Conservation (phyloP, 2,797 vertebrate genomes). For the Helicolenus hilgendorfi region DNA sequence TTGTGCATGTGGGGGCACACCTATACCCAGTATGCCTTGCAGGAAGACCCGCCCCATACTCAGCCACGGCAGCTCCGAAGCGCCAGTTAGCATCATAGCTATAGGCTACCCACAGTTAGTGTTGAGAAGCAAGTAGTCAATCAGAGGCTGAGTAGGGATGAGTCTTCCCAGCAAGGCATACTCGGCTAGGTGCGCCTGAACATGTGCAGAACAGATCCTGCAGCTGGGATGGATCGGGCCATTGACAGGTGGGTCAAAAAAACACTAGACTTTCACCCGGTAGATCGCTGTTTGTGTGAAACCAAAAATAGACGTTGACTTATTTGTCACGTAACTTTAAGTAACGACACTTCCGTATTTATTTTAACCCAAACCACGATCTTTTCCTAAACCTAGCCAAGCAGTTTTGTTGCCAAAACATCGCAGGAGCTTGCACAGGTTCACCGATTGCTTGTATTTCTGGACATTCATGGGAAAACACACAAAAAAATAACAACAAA, state of each 20-base stretch:
- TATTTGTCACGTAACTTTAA: background rate
- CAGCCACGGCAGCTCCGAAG: too few species aligned
- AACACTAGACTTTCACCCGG: background rate
- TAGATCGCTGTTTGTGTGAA: background rate
- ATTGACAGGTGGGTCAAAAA: background rate
- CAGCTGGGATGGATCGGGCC: too few species aligned
- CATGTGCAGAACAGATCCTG: too few species aligned
- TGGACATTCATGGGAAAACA: background rate
- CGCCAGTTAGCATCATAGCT: too few species aligned
- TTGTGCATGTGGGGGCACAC: too few species aligned
- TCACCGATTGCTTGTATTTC: background rate
- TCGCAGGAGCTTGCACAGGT: background rate
- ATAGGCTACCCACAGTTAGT: too few species aligned
- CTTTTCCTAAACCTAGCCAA: background rate
- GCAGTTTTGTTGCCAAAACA: background rate
- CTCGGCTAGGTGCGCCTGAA: too few species aligned
- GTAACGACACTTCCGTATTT: background rate
- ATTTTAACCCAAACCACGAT: background rate
- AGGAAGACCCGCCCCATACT: accelerated
- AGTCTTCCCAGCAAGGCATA: too few species aligned
- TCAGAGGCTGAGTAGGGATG: too few species aligned
- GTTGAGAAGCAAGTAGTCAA: too few species aligned
- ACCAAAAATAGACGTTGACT: background rate
- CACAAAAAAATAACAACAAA: background rate
- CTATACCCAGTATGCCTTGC: too few species aligned